Evolutionary conservation across 2,113 vertebrate species (phyloP), one percentile per base, ranked within the genome.

Genomic region (Macrotis lagotis): DNA sequence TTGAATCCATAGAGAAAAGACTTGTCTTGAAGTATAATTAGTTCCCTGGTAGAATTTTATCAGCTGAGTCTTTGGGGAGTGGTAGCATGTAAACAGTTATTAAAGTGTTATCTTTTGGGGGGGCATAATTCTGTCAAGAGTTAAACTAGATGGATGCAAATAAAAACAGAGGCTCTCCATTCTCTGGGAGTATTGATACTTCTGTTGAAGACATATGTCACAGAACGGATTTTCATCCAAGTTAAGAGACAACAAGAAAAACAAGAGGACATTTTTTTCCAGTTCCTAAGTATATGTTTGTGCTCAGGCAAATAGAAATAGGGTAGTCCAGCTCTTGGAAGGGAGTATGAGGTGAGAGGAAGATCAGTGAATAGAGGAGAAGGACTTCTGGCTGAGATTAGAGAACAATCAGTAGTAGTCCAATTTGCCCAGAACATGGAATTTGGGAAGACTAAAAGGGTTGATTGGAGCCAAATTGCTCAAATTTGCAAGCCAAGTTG

Each of bases 41-140:
- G 96, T 98, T 98, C 90, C 91, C 95, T 97, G 96, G 92, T 95
- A 97, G 92, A 97, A 96, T 98, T 98, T 98, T 98, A 97, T 98
- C 98, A 98, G 91, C 48, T 3, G 95, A 94, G 94, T 97, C 98
- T 98, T 98, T 93, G 74, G 98, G 97, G 98, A 98, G 95, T 66
- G 91, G 95, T 97, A 97, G 94, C 96, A 93, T 98, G 98, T 97
- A 98, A 98, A 98, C 92, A 96, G 94, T 97, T 98, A 98, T 98
- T 98, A 98, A 98, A 98, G 97, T 97, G 97, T 98, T 98, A 96
- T 97, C 96, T 97, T 97, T 92, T 95, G 97, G 98, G 93, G 92
- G 96, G 97, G 96, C 96, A 95, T 96, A 97, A 97, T 97, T 98
- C 95, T 98, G 96, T 97, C 94, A 89, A 90, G 95, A 98, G 94